Base-by-base conservation (phyloP, 2,113 vertebrate genomes). In the Lasiurus cinereus region DNA sequence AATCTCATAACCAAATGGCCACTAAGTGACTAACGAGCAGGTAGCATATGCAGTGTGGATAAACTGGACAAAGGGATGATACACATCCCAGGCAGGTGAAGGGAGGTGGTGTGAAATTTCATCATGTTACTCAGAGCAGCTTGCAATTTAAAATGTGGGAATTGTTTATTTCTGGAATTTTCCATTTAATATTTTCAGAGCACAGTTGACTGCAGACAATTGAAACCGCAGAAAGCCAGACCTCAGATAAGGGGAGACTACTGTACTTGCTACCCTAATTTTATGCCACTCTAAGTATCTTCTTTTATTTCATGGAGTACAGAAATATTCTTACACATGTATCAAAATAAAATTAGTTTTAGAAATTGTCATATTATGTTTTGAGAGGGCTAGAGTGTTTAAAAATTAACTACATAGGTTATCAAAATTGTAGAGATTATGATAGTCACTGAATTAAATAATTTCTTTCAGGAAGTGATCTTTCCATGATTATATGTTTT, bases 341-440 rank as follows among this genome's bases (percentile, higher is more conserved):
- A 48, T 52, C 4, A 92, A 96, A 96, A 83, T 83, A 2, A 54
- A 59, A 96, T 93, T 67, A 92, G 72, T 90, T 89, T 94, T 96
- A 83, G 59, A 95, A 80, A 76, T 86, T 95, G 8, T 95, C 46
- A 82, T 93, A 70, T 85, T 91, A 16, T 46, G 50, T 67, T 90
- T 97, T 24, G 69, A 91, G 66, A 96, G 27, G 15, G 43, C 13
- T 86, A 77, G 14, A 72, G 29, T 94, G 8, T 86, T 73, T 67
- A 76, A 94, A 92, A 84, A 72, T 80, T n/a, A 67, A 46, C 56
- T 62, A 27, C 22, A 74, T 82, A 50, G 18, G 3, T 87, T 92
- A 70, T 94, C 19, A 88, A 80, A 91, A 82, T 66, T 29, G 0
- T 56, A 76, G 72, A 24, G 59, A 36, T 62, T 52, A 31, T 72